Base-by-base conservation (phyloP, 2,113 vertebrate species). In the Myotis davidii region DNA sequence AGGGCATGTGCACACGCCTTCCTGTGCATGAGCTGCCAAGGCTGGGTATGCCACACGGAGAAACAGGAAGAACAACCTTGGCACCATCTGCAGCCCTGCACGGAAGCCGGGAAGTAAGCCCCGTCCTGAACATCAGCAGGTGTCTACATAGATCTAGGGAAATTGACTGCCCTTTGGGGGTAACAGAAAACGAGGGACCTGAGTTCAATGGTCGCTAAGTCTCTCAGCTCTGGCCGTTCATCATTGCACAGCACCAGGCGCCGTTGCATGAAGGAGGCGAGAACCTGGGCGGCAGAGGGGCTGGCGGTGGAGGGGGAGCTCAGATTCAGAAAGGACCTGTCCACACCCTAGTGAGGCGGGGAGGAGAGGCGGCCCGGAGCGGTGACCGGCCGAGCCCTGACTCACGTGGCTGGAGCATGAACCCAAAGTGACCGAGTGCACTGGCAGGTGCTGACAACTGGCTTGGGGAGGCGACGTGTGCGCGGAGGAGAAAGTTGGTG, bases 11-110 rank as follows among this genome's bases (percentile, higher is more conserved):
- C 92, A 96, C 91, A 81, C 85, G 10, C 85, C 90, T 85, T 32
- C 61, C 27, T 14, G 4, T 78, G 95, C 97, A 76, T 77, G 85
- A 52, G 76, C 91, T 93, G 96, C 93, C 91, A 95, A 88, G 92
- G 70, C 70, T 88, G 88, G 96, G 94, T 84, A 91, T n/a, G 93
- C 69, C 92, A 91, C 92, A 90, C 32, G 23, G 0, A 89, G 96
- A 92, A 97, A 54, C 56, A 93, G 70, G 91, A 90, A 94, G 73
- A 54, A 78, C 42, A 27, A 39, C 88, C 72, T 93, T n/a, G 59
- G 88, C 52, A 78, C 0, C 25, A 39, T 70, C 84, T 4, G 0
- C 27, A 74, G 78, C 72, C 82, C 4, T 48, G 82, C 77, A 45
- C 17, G 90, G 1, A 18, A 78, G 45, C 5, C 2, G 12, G 29